These are phyloP conservation scores for Hoplodrina blanda DNA, from an alignment of 2,888 invertebrate genomes.

Conservation along the genomic window DNA sequence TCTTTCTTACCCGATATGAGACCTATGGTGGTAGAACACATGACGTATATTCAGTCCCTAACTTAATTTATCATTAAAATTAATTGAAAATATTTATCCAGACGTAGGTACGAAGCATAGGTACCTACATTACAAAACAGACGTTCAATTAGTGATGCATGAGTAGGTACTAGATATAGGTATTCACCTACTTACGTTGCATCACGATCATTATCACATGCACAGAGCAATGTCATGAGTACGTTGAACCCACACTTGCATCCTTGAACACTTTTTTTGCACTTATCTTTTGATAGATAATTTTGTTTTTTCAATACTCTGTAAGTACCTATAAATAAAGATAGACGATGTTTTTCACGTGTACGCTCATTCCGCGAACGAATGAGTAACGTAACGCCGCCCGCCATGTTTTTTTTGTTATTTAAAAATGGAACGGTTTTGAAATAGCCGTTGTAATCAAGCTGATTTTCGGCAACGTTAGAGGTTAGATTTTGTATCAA, in stretches of 20 bases:
- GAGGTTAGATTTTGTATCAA: conserved; percentile 8
- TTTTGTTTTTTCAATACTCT: conserved; percentile 71
- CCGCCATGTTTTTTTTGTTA: conserved; percentile 49
- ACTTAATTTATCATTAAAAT: neutral
- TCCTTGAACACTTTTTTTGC: conserved; percentile 86
- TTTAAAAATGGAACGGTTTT: conserved; percentile 40
- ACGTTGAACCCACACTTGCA: conserved; percentile 80
- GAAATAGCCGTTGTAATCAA: conserved; percentile 19
- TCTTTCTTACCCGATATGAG: too few species aligned
- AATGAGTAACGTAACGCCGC: conserved; percentile 52
- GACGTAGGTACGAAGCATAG: conserved; percentile 23
- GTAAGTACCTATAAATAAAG: conserved; percentile 59
- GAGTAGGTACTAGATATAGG: conserved; percentile 56
- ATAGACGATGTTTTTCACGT: conserved; percentile 60
- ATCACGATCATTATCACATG: conserved; percentile 78
- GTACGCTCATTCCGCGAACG: conserved; percentile 45
- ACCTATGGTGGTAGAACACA: too few species aligned
- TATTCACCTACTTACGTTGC: conserved; percentile 72
- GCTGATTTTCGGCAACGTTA: conserved; percentile 9
- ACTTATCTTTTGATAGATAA: conserved; percentile 78
- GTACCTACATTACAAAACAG: conserved; percentile 33
- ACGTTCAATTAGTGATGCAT: conserved; percentile 53
- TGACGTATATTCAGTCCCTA: conserved; percentile 2
- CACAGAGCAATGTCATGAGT: conserved; percentile 84
- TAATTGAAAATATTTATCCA: conserved; percentile 24